phyloP scores from a whole-genome alignment of 64 coral and sea anemone genomes.

The Actinia equina region DNA sequence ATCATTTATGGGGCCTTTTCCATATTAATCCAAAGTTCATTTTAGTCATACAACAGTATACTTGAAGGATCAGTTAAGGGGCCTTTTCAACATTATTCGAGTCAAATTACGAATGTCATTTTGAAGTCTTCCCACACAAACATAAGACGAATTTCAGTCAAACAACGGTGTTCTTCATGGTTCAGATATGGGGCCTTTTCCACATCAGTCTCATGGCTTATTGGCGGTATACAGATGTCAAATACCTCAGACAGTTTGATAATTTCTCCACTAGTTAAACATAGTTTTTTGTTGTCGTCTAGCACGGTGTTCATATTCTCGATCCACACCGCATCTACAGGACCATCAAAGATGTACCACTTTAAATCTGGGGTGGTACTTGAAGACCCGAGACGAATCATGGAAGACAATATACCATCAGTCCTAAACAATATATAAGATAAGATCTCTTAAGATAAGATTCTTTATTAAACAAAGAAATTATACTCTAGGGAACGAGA shows the following conservation, averaged over 20 bases:
- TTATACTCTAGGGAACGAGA: no score
- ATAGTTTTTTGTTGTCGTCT: constrained; percentile 99
- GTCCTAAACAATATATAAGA: constrained; percentile 53
- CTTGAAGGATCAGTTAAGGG: not conserved
- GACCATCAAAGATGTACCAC: constrained; percentile 99
- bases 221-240: not conserved
- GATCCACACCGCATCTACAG: constrained; percentile 97
- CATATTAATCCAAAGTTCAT: no score
- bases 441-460: not conserved
- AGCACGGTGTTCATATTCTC: constrained; percentile 99
- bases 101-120: no score
- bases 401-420: constrained; percentile 93
- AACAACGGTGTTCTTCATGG: no score
- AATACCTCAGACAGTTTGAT: constrained; percentile 96
- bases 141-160: no score
- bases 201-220: no score
- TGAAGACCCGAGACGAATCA: constrained; percentile 88
- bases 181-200: no score
- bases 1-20: not conserved
- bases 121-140: no score
- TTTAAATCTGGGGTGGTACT: constrained; percentile 88
- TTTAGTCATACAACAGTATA: no score
- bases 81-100: not conserved
- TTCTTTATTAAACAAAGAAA: no score
- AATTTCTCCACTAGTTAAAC: constrained; percentile 97